These are phyloP conservation scores for Aspiorhynchus laticeps DNA, from an alignment of 2,113 vertebrate species.

Conservation along the genomic window DNA sequence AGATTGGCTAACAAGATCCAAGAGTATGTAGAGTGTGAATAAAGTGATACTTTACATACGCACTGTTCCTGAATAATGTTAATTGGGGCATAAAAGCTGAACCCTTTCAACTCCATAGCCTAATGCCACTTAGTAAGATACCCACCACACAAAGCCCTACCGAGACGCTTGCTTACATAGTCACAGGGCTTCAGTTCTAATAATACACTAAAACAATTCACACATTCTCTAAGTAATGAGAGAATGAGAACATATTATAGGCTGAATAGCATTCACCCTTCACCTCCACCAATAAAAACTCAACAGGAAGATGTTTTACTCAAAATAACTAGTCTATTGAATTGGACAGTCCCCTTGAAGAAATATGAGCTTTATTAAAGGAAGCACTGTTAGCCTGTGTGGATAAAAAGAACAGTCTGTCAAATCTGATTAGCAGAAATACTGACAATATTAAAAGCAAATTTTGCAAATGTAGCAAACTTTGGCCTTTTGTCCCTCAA, in stretches of 20 bases:
- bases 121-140: neutral
- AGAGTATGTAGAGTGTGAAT: neutral
- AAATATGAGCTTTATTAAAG: neutral
- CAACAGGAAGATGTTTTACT: neutral
- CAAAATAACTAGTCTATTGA: neutral
- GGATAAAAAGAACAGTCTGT: neutral
- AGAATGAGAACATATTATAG: neutral
- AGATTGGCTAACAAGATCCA: constrained; percentile 7
- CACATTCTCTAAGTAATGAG: neutral
- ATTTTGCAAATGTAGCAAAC: neutral
- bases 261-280: neutral
- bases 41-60: neutral
- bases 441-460: too few species aligned
- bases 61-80: neutral
- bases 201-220: neutral
- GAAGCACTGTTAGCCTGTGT: neutral
- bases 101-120: constrained; percentile 1
- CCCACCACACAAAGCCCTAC: neutral
- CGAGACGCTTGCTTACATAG: neutral
- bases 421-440: neutral
- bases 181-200: neutral
- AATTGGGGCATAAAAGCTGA: constrained; percentile 21
- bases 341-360: neutral
- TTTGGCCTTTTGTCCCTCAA: neutral
- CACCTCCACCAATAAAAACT: neutral